Conservation (phyloP, 2,113 vertebrate genomes). For the Sialia sialis region DNA sequence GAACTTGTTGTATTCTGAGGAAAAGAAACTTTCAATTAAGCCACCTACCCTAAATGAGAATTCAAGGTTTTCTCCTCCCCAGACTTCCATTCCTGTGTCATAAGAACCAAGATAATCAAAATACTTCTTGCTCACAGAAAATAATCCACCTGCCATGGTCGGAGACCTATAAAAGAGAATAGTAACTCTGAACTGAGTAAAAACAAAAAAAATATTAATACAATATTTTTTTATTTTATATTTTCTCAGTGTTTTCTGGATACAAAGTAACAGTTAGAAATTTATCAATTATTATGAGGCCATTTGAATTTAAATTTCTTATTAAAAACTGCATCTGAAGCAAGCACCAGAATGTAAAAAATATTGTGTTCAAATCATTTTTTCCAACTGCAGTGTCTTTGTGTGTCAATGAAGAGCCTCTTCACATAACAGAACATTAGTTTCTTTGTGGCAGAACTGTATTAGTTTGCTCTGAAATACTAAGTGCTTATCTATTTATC, state of each 20-base stretch:
- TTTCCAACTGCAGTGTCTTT: not conserved
- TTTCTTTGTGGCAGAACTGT: not conserved
- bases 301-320: not conserved
- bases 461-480: not conserved
- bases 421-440: not conserved
- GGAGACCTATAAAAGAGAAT: conserved; percentile 81
- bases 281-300: not conserved
- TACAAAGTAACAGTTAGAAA: not conserved
- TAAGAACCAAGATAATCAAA: conserved; percentile 97
- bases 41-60: conserved; percentile 94
- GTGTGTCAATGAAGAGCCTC: not conserved
- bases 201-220: not conserved
- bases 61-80: conserved; percentile 98
- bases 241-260: not conserved
- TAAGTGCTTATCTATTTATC: not conserved
- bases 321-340: not conserved
- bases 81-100: conserved; percentile 98
- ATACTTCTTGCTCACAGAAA: conserved; percentile 91
- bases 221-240: not conserved
- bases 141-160: conserved; percentile 98
- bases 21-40: not conserved
- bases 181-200: not conserved
- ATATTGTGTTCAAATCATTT: not conserved
- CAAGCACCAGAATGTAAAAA: not conserved
- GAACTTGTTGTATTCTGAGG: not conserved